These are phyloP conservation scores for Peromyscus attwateri DNA, from an alignment of 2,797 vertebrate species.

Conservation along the genomic window DNA sequence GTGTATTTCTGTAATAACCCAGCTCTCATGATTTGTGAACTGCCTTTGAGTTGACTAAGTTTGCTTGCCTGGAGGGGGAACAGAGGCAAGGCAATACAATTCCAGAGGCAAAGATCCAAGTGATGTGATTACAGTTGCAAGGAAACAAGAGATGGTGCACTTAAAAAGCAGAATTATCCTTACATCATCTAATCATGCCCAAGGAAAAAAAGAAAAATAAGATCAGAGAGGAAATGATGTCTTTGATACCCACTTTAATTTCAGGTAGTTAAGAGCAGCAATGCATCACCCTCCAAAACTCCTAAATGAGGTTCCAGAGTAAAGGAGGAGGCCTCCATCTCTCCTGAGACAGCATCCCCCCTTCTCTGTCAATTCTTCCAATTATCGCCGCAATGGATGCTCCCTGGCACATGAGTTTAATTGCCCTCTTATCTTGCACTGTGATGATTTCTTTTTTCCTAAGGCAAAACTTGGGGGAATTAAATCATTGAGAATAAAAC, in stretches of 20 bases:
- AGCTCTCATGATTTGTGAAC: neutral
- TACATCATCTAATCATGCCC: constrained; percentile 22
- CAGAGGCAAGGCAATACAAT: constrained; percentile 13
- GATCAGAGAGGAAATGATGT: constrained; percentile 38
- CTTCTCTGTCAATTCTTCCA: neutral
- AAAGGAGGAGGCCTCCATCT: neutral
- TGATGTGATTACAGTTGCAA: constrained; percentile 41
- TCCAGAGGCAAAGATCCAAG: neutral
- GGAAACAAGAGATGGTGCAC: constrained; percentile 2
- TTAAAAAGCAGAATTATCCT: constrained; percentile 62
- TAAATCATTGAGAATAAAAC: constrained; percentile 70
- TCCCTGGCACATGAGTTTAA: neutral
- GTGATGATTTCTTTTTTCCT: constrained; percentile 20
- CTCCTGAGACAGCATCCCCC: neutral
- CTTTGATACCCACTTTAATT: constrained; percentile 47
- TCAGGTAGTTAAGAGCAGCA: constrained; percentile 53
- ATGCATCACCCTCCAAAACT: constrained; percentile 36
- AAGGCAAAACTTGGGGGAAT: constrained; percentile 67
- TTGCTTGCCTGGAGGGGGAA: constrained; percentile 9
- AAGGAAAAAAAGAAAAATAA: constrained; percentile 48
- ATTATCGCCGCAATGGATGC: neutral
- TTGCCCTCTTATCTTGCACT: neutral
- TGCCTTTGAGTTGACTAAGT: neutral
- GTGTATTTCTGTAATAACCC: neutral
- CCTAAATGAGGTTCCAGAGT: constrained; percentile 47